Evolutionary conservation across 2,888 invertebrate genomes (phyloP).

Genomic region (Lordiphosa fenestrarum): DNA sequence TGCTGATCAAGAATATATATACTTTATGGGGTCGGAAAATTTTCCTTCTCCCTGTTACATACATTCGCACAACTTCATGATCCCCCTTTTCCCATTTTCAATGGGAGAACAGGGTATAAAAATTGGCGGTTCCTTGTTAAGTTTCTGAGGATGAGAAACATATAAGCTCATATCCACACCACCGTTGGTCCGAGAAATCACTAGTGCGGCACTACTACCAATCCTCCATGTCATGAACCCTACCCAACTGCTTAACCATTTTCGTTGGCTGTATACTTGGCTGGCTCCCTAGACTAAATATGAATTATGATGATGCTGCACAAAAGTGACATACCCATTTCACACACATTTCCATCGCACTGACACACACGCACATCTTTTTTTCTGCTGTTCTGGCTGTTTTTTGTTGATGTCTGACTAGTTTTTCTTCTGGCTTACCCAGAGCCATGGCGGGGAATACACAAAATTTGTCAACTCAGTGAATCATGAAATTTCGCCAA

Average conservation of each 20-base stretch:
- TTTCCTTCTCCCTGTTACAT: no score
- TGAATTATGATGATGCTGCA: slow-evolving; percentile 67
- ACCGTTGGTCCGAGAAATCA: no score
- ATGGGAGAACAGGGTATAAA: no score
- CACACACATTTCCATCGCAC: slow-evolving; percentile 34
- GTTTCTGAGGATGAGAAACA: no score
- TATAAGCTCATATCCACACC: no score
- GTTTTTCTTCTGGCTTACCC: slow-evolving; percentile 6
- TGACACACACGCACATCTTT: background rate
- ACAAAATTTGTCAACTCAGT: slow-evolving; percentile 67
- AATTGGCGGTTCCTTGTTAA: no score
- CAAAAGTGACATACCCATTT: slow-evolving; percentile 54
- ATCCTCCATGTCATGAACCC: no score
- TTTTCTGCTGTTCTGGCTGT: slow-evolving; percentile 47
- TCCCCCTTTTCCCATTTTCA: no score
- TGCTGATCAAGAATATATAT: no score
- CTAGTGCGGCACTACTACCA: no score
- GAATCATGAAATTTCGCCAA: slow-evolving; percentile 45
- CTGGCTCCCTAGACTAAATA: slow-evolving; percentile 27
- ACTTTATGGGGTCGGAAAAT: no score
- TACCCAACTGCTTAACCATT: slow-evolving; percentile 19
- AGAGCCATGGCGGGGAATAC: slow-evolving; percentile 8
- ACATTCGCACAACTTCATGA: no score
- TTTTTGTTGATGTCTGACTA: slow-evolving; percentile 31
- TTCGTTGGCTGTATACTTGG: slow-evolving; percentile 33